Percentiles rank a stretch among this genome's conserved stretches.
phyloP scores from a whole-genome alignment of 2,797 vertebrate genomes.

The Limnodromus scolopaceus region DNA sequence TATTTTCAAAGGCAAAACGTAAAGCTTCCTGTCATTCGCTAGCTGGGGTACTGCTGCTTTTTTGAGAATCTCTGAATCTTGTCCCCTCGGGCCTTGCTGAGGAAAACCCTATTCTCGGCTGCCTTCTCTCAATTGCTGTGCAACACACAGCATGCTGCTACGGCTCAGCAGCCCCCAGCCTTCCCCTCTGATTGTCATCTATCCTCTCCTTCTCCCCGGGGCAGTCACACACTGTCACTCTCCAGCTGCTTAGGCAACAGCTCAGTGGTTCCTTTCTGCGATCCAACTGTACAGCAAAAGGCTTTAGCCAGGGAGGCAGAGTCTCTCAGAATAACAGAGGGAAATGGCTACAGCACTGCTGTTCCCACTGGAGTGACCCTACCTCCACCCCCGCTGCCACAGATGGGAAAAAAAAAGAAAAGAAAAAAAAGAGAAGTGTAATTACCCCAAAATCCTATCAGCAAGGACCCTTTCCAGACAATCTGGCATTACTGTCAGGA shows the following conservation, averaged over 20 bases:
- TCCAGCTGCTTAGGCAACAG: constrained; percentile 39
- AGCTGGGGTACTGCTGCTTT: not conserved
- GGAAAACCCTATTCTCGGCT: not conserved
- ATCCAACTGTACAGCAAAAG: not conserved
- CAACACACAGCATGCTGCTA: not conserved
- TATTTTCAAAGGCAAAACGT: not conserved
- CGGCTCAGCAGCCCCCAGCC: not conserved
- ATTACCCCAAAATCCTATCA: not conserved
- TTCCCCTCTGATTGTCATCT: not conserved
- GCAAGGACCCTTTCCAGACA: not conserved
- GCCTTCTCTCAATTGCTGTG: not conserved
- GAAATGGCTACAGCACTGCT: not conserved
- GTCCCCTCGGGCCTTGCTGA: not conserved
- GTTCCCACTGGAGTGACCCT: not conserved
- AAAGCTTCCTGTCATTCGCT: not conserved
- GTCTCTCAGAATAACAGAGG: not conserved
- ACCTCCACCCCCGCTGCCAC: not conserved
- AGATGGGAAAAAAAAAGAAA: not conserved
- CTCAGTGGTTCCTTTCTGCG: not conserved
- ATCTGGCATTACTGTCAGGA: not conserved
- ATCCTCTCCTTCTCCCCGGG: not conserved
- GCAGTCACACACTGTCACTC: not conserved
- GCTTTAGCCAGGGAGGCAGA: not conserved
- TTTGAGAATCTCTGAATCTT: not conserved
- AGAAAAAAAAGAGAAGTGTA: not conserved